These are phyloP conservation scores for Lophius americanus DNA, from an alignment of 2,797 vertebrate genomes.

Conservation along the genomic window DNA sequence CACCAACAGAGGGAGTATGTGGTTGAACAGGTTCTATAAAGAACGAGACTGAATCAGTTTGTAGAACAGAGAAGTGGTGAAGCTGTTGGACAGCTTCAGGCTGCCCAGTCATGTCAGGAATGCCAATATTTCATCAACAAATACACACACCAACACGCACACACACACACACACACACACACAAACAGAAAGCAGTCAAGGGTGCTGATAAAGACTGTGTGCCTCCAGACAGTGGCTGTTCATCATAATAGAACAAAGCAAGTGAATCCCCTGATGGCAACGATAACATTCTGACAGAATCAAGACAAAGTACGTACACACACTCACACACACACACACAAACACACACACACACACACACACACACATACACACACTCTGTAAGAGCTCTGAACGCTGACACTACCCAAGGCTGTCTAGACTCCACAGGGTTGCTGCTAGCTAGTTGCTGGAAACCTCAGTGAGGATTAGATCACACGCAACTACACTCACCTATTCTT, in stretches of 20 bases:
- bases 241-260: constrained; percentile 65
- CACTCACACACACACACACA: constrained; percentile 17
- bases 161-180: constrained; percentile 4
- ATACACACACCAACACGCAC: constrained; percentile 8
- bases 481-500: constrained; percentile 68
- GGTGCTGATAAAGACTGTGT: constrained; percentile 55
- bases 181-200: constrained; percentile 27
- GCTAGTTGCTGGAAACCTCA: constrained; percentile 56
- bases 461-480: constrained; percentile 59
- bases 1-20: constrained; percentile 21
- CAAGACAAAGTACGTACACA: constrained; percentile 26
- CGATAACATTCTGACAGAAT: constrained; percentile 62
- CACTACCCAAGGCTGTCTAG: constrained; percentile 69
- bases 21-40: constrained; percentile 57
- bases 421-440: constrained; percentile 49
- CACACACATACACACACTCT: constrained; percentile 1
- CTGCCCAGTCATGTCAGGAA: constrained; percentile 38
- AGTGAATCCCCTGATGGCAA: constrained; percentile 58
- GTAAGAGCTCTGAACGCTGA: constrained; percentile 59
- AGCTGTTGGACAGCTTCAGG: constrained; percentile 44
- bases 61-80: constrained; percentile 17
- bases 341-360: constrained; percentile 18
- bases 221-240: constrained; percentile 57
- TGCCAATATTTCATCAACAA: constrained; percentile 49
- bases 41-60: constrained; percentile 1